phyloP scores from a whole-genome alignment of 1,140 invertebrate species.

The Bombus difficillimus region DNA sequence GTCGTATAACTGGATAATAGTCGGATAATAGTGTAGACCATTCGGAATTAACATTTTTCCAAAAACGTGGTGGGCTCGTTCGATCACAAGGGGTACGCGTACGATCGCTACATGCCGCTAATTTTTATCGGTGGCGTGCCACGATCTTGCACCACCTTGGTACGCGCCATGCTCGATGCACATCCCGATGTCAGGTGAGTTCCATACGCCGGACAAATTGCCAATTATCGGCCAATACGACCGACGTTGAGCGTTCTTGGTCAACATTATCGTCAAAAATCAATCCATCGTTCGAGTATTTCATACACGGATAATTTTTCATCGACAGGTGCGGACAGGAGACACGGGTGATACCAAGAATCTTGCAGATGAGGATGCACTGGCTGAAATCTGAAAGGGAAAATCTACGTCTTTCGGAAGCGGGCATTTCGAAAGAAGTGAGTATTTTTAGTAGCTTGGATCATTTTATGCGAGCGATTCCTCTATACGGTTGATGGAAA shows the following conservation, averaged over 20 bases:
- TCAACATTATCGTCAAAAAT: neutral
- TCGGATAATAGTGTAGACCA: no score
- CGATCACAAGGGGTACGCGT: slow-evolving; percentile 87
- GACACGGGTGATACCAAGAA: slow-evolving; percentile 97
- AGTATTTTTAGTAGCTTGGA: slow-evolving; percentile 14
- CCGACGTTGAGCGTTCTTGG: slow-evolving; percentile 1
- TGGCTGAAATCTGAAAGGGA: slow-evolving; percentile 97
- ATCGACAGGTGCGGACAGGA: slow-evolving; percentile 96
- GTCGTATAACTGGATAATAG: no score
- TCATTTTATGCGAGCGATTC: no score
- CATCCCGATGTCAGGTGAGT: slow-evolving; percentile 95
- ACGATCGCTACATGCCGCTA: slow-evolving; percentile 94
- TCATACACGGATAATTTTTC: neutral
- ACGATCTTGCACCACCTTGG: slow-evolving; percentile 97
- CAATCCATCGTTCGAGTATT: neutral
- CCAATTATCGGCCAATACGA: slow-evolving; percentile 40
- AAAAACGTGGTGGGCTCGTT: slow-evolving; percentile 81
- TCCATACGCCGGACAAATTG: slow-evolving; percentile 23
- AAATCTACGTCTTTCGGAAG: slow-evolving; percentile 93
- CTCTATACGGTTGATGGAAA: neutral
- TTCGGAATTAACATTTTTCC: no score
- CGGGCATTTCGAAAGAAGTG: slow-evolving; percentile 95
- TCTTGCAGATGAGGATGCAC: slow-evolving; percentile 95
- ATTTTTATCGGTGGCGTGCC: slow-evolving; percentile 99
- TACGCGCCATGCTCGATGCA: slow-evolving; percentile 99